A percentile compares a stretch with the other conserved stretches of the same genome.
phyloP scores from a whole-genome alignment of 1,140 invertebrate genomes.

The Anastrepha ludens region DNA sequence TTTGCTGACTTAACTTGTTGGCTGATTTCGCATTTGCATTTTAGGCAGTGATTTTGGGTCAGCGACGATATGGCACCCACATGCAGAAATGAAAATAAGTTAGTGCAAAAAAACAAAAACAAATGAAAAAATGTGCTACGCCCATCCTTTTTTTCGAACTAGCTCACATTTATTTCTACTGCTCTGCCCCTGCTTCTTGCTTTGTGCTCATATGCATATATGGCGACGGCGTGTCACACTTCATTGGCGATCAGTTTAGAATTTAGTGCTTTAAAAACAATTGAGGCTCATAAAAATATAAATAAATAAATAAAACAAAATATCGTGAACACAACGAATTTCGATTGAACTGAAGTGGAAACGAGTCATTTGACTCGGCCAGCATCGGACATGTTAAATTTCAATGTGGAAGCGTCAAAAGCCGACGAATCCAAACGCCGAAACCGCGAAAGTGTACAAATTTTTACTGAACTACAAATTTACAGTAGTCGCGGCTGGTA shows the following conservation, averaged over 20 bases:
- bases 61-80: slow-evolving; percentile 3
- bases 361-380: not conserved
- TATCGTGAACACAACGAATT: not conserved
- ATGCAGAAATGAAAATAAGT: slow-evolving; percentile 8
- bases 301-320: slow-evolving; percentile 1
- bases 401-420: not conserved
- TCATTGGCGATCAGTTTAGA: slow-evolving; percentile 44
- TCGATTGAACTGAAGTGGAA: not conserved
- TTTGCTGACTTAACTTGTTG: not conserved
- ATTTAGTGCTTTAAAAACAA: slow-evolving; percentile 32
- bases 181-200: not conserved
- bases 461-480: not conserved
- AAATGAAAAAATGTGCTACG: not conserved
- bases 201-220: not conserved
- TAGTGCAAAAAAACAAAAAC: not conserved
- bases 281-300: slow-evolving; percentile 1
- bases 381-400: not conserved
- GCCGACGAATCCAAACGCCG: not conserved
- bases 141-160: not conserved
- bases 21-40: not conserved
- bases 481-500: not conserved
- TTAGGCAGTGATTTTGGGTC: slow-evolving; percentile 5
- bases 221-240: slow-evolving; percentile 2
- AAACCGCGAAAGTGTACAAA: not conserved
- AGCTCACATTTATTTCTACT: not conserved